A percentile compares a stretch with the other conserved stretches of the same genome.
These are phyloP conservation scores for Cyanoderma ruficeps DNA, from an alignment of 2,113 vertebrate genomes.

Conservation along the genomic window DNA sequence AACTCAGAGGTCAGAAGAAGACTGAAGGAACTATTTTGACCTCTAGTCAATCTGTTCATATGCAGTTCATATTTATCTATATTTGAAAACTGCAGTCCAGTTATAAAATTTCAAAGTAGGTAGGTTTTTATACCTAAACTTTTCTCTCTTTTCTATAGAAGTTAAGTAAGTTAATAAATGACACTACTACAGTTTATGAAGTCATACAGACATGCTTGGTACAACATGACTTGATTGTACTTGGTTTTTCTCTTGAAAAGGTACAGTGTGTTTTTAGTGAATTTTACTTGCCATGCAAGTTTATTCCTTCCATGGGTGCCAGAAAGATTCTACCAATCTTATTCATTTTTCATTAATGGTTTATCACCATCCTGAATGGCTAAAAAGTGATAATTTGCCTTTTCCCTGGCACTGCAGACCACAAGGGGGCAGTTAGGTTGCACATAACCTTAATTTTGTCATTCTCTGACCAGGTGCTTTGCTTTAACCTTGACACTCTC, in stretches of 20 bases:
- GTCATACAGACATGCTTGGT: neutral
- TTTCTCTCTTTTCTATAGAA: neutral
- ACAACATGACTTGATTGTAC: neutral
- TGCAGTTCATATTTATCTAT: neutral
- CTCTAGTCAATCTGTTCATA: neutral
- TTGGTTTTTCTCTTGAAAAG: neutral
- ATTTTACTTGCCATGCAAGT: neutral
- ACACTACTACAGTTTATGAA: neutral
- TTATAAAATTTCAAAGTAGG: neutral
- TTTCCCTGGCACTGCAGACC: neutral
- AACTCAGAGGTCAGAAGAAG: neutral
- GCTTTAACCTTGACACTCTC: neutral
- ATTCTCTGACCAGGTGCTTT: neutral
- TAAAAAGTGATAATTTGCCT: neutral
- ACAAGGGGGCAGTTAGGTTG: slow-evolving; percentile 14
- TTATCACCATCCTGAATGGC: neutral
- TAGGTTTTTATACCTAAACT: neutral
- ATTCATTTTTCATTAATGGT: neutral
- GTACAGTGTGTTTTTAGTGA: neutral
- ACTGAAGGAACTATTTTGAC: neutral
- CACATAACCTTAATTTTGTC: neutral
- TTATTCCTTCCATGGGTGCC: neutral
- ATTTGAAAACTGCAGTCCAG: neutral
- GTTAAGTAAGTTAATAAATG: neutral
- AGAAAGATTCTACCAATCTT: neutral